Conservation (phyloP, 2,113 vertebrate genomes). For the Corythornis vintsioides region DNA sequence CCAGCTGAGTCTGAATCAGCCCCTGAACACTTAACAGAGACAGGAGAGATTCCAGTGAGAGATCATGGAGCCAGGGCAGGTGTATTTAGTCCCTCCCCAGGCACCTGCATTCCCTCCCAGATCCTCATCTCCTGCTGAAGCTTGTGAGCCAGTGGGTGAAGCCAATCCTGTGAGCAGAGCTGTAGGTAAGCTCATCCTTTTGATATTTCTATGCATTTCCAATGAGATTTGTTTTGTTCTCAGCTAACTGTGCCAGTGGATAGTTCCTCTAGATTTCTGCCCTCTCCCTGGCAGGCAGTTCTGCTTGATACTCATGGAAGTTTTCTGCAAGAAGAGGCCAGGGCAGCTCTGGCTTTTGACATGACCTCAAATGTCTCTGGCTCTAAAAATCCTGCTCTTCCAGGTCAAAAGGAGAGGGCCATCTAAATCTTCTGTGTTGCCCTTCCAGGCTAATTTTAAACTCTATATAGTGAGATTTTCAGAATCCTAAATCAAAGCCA, state of each 20-base stretch:
- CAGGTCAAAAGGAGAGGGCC: neutral
- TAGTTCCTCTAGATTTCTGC: neutral
- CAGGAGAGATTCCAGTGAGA: neutral
- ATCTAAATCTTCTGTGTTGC: neutral
- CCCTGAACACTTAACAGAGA: neutral
- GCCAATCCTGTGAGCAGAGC: neutral
- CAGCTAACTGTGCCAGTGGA: neutral
- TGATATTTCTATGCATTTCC: neutral
- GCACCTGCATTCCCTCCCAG: neutral
- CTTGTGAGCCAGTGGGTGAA: neutral
- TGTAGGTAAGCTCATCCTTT: neutral
- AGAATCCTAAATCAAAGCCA: neutral
- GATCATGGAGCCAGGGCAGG: neutral
- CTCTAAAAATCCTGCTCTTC: neutral
- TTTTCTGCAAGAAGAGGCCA: neutral
- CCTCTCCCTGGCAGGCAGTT: neutral
- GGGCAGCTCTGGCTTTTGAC: neutral
- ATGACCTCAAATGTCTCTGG: neutral
- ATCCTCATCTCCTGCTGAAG: accelerated
- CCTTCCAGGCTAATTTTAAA: neutral
- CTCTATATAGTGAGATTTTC: neutral
- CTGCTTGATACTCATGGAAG: neutral
- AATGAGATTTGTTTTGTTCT: neutral
- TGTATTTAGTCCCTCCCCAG: neutral
- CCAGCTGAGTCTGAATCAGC: neutral